phyloP scores from a whole-genome alignment of 2,888 invertebrate genomes.

The Cantharis rustica region DNA sequence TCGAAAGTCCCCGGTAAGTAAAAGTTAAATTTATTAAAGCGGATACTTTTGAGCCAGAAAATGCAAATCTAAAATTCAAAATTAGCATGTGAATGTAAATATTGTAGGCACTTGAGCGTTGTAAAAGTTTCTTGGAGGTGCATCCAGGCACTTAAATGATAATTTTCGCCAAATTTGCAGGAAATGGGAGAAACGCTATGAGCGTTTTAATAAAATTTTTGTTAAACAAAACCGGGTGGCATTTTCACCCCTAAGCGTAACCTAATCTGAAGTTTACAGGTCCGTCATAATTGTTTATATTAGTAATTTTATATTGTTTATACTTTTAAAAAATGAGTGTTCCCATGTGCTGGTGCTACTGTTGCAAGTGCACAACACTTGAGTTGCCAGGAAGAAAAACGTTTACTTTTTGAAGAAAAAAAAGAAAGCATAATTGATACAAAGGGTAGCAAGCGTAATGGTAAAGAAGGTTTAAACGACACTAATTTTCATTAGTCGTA shows the following conservation, averaged over 20 bases:
- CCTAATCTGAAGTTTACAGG: slow-evolving; percentile 37
- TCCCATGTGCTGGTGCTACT: slow-evolving; percentile 32
- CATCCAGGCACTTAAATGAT: slow-evolving; percentile 29
- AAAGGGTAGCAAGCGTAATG: slow-evolving; percentile 6
- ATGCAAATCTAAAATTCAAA: slow-evolving; percentile 19
- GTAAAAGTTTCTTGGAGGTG: slow-evolving; percentile 25
- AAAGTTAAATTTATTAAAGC: slow-evolving; percentile 3
- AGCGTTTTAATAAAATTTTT: not conserved
- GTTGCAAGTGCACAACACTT: slow-evolving; percentile 28
- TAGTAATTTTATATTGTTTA: slow-evolving; percentile 40
- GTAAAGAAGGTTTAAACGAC: slow-evolving; percentile 23
- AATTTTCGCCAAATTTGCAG: slow-evolving; percentile 33
- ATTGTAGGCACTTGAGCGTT: slow-evolving; percentile 18
- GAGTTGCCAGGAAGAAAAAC: slow-evolving; percentile 8
- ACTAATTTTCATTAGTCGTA: slow-evolving; percentile 42
- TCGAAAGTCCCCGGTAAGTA: not conserved
- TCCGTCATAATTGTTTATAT: slow-evolving; percentile 39
- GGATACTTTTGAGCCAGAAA: slow-evolving; percentile 2
- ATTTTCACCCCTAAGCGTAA: slow-evolving; percentile 29
- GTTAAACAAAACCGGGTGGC: slow-evolving; percentile 23
- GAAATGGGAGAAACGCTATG: slow-evolving; percentile 16
- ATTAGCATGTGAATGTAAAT: slow-evolving; percentile 30
- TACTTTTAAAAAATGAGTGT: slow-evolving; percentile 34
- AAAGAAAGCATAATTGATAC: slow-evolving; percentile 15
- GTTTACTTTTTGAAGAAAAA: not conserved